Conservation (phyloP, 1,140 invertebrate species). For the Solenopsis fugax region DNA sequence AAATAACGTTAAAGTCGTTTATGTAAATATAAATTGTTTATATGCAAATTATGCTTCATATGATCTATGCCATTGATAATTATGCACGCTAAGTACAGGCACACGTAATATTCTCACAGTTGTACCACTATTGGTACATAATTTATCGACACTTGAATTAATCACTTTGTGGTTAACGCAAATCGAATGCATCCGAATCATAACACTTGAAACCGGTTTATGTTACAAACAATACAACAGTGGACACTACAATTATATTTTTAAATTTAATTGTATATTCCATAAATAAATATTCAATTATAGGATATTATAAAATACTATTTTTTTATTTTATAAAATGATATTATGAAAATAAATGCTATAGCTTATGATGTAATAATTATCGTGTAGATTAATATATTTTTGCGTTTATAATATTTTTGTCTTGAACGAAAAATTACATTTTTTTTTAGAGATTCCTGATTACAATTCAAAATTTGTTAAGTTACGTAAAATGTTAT, state of each 20-base stretch:
- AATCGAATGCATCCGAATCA: not conserved
- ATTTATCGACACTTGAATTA: constrained; percentile 25
- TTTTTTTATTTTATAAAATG: constrained; percentile 1
- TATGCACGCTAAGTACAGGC: not conserved
- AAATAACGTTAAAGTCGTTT: not conserved
- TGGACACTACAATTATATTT: not conserved
- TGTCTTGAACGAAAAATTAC: not conserved
- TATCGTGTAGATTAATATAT: not conserved
- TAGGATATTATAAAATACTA: not conserved
- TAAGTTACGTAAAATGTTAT: not conserved
- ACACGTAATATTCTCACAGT: not conserved
- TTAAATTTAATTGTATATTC: not conserved
- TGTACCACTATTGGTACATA: no score
- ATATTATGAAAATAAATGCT: not conserved
- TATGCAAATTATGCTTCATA: not conserved
- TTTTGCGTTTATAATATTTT: not conserved
- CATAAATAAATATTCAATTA: not conserved
- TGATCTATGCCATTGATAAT: constrained; percentile 16
- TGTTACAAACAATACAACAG: not conserved
- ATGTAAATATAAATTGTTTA: not conserved
- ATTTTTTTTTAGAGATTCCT: not conserved
- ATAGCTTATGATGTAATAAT: not conserved
- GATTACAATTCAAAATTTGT: not conserved
- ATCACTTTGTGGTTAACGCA: constrained; percentile 22
- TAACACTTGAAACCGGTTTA: constrained; percentile 5